Evolutionary conservation across 1,140 invertebrate genomes (phyloP).

Genomic region (Helicoverpa armigera): DNA sequence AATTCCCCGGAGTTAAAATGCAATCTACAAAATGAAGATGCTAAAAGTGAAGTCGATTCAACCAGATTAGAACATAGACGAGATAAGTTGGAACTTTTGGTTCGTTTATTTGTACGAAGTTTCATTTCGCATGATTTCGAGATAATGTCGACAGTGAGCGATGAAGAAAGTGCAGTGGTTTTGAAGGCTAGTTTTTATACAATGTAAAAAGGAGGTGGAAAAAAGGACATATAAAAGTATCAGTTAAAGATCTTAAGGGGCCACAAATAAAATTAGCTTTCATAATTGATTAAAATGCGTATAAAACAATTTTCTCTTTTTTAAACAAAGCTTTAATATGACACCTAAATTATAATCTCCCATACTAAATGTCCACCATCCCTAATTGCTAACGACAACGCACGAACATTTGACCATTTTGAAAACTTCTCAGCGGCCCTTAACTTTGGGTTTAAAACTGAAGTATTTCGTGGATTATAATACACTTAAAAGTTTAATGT

Average conservation of each 20-base stretch:
- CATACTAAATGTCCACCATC: too few relatives aligned
- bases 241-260: too few relatives aligned
- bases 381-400: neutral
- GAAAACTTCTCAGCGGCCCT: neutral
- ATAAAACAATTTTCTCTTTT: too few relatives aligned
- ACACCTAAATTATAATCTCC: too few relatives aligned
- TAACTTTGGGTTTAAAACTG: neutral
- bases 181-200: too few relatives aligned
- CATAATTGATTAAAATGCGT: too few relatives aligned
- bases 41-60: neutral
- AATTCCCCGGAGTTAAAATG: slow-evolving; percentile 18
- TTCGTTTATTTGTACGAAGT: slow-evolving; percentile 1
- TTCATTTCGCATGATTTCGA: neutral
- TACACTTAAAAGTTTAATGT: slow-evolving; percentile 25
- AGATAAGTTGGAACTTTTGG: slow-evolving; percentile 17
- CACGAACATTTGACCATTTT: slow-evolving; percentile 5
- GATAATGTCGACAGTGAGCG: neutral
- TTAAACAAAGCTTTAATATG: too few relatives aligned
- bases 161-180: neutral
- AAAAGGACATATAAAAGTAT: too few relatives aligned
- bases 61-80: slow-evolving; percentile 4
- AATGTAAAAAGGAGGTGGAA: too few relatives aligned
- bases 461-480: slow-evolving; percentile 40
- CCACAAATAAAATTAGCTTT: too few relatives aligned
- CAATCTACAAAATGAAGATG: slow-evolving; percentile 11